Conservation (phyloP, 1,140 invertebrate species). For the Sycophila sp. region DNA sequence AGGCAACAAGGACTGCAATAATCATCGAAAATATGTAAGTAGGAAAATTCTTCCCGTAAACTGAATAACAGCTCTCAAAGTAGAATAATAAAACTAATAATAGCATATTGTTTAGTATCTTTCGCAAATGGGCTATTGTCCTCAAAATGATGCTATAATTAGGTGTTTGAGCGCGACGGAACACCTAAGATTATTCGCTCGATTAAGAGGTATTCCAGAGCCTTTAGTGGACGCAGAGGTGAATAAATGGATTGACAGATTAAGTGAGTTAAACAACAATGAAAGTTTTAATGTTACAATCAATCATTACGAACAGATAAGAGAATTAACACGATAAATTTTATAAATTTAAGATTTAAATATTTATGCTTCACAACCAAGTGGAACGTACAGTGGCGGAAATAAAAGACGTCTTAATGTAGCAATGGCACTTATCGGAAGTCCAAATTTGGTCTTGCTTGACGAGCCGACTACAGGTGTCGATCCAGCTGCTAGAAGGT, state of each 20-base stretch:
- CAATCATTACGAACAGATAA: no score
- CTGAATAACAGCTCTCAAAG: no score
- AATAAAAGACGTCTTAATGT: slow-evolving; percentile 96
- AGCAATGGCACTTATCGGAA: slow-evolving; percentile 87
- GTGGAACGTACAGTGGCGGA: slow-evolving; percentile 82
- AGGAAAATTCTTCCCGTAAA: no score
- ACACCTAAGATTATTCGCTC: slow-evolving; percentile 75
- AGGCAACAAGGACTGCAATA: slow-evolving; percentile 55
- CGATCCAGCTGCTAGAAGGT: slow-evolving; percentile 84
- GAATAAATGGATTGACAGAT: slow-evolving; percentile 65
- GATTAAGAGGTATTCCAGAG: slow-evolving; percentile 72
- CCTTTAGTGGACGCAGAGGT: slow-evolving; percentile 65
- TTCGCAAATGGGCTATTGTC: slow-evolving; percentile 74
- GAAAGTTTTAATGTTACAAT: no score
- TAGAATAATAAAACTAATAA: neutral
- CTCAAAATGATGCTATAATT: slow-evolving; percentile 79
- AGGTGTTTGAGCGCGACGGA: slow-evolving; percentile 75
- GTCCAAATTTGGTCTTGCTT: slow-evolving; percentile 79
- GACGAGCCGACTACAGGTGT: slow-evolving; percentile 82
- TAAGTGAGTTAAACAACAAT: slow-evolving; percentile 63
- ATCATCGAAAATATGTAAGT: slow-evolving; percentile 64
- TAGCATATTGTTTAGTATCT: slow-evolving; percentile 60
- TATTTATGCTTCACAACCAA: slow-evolving; percentile 61
- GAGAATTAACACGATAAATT: no score
- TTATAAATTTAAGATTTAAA: slow-evolving; percentile 57